Evolutionary conservation across 1,140 invertebrate species (phyloP), one percentile per base, ranked within the genome.

Genomic region (Solen grandis): DNA sequence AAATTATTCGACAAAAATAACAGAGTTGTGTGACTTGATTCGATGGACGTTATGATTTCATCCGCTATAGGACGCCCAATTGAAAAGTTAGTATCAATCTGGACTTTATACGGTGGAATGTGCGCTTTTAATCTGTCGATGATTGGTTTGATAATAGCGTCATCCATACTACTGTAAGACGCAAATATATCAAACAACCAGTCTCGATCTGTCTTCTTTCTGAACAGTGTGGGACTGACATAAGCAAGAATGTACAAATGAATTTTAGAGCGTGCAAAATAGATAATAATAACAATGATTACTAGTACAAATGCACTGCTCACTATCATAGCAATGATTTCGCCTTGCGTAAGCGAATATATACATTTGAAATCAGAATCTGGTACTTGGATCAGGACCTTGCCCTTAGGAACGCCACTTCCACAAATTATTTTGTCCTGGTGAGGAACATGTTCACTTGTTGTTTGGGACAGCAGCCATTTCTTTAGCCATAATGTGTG

Each of bases 161-260:
- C 95, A 87, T 99, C 97, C 91, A 97, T 97, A 27, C 96, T 96
- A 79, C 96, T 97, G 92, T 99, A 98, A 79, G 97, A 96, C 2
- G 99, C 95, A 91, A 98, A 98, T 50, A 96, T 97, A 89, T 99
- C 98, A 92, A 97, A 87, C n/a, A 73, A 14, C 8, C 50, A 66
- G 31, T 68, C n/a, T 70, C 78, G 5, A 60, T 59, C 2, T 80
- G 60, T 8, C 70, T 63, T 29, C 57, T 29, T 46, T 57, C 57
- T 14, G 35, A 19, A 19, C n/a, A n/a, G n/a, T n/a, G n/a, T n/a
- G n/a, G n/a, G n/a, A n/a, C n/a, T n/a, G n/a, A n/a, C n/a, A n/a
- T n/a, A n/a, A n/a, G n/a, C 13, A 81, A 54, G 13, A 68, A 35
- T 22, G 74, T 84, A 50, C 5, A 84, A 74, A 46, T 78, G 72